phyloP scores from a whole-genome alignment of 2,888 invertebrate species.

The Sthenelais limicola region DNA sequence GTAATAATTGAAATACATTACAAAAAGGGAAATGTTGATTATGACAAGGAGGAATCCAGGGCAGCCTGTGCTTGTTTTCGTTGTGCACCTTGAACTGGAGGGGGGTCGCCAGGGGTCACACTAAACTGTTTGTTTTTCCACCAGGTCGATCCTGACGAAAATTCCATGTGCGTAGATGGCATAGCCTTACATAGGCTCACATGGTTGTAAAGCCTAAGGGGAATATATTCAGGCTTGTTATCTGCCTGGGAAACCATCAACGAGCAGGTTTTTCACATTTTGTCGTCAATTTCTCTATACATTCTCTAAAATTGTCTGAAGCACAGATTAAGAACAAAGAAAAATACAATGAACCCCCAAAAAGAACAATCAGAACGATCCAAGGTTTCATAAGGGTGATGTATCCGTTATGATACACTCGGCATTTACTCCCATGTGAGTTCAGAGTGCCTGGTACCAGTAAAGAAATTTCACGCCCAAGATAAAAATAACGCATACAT shows the following conservation, averaged over 20 bases:
- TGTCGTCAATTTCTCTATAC: constrained; percentile 39
- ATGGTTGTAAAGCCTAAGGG: constrained; percentile 38
- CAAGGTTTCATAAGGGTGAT: too few species aligned
- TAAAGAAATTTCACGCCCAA: too few species aligned
- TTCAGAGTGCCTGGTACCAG: too few species aligned
- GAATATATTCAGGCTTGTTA: constrained; percentile 32
- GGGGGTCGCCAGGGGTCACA: constrained; percentile 33
- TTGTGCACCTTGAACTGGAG: constrained; percentile 13
- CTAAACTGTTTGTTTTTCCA: constrained; percentile 38
- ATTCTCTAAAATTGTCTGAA: constrained; percentile 1
- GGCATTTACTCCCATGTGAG: neutral
- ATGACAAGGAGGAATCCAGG: neutral
- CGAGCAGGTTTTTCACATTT: constrained; percentile 40
- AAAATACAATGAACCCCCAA: too few species aligned
- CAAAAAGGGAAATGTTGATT: neutral
- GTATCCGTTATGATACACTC: too few species aligned
- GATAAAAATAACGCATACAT: too few species aligned
- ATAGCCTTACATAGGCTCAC: constrained; percentile 30
- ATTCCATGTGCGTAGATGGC: constrained; percentile 38
- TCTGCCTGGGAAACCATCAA: constrained; percentile 34
- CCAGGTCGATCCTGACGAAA: constrained; percentile 36
- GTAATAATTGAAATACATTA: too few species aligned
- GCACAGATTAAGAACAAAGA: too few species aligned
- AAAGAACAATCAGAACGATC: too few species aligned
- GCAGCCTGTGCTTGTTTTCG: constrained; percentile 7